Evolutionary conservation across 2,797 vertebrate species (phyloP).

Genomic region (Balearica regulorum): DNA sequence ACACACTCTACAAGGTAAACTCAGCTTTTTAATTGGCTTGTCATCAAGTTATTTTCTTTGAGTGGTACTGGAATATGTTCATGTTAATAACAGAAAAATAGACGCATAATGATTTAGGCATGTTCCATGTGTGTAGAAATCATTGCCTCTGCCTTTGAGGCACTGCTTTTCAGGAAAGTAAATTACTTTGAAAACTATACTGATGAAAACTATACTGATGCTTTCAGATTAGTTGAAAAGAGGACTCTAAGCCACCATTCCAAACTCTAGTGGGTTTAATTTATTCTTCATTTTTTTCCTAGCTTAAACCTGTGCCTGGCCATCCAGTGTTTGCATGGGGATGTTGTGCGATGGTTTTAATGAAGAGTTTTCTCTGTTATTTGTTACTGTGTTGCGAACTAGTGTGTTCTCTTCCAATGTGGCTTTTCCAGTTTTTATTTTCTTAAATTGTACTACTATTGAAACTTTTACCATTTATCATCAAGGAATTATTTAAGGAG

Average conservation of each 20-base stretch:
- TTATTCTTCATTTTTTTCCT: neutral
- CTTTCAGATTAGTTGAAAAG: neutral
- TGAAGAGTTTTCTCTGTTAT: neutral
- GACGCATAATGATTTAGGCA: neutral
- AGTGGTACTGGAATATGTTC: neutral
- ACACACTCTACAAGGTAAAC: neutral
- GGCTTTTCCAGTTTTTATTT: neutral
- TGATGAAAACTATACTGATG: neutral
- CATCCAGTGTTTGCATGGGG: neutral
- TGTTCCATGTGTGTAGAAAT: neutral
- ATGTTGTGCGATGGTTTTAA: neutral
- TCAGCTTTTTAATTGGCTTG: neutral
- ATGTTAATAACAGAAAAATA: neutral
- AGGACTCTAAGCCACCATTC: neutral
- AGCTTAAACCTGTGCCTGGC: rapidly evolving
- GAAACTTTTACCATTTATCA: neutral
- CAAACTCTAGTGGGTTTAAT: neutral
- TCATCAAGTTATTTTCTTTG: neutral
- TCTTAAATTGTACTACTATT: neutral
- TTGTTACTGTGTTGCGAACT: neutral
- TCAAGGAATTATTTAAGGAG: neutral
- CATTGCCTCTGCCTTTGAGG: neutral
- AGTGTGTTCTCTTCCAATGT: neutral
- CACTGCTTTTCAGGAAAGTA: neutral
- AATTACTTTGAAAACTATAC: neutral